These are phyloP conservation scores for Limanda limanda DNA, from an alignment of 2,113 vertebrate species.

Conservation along the genomic window DNA sequence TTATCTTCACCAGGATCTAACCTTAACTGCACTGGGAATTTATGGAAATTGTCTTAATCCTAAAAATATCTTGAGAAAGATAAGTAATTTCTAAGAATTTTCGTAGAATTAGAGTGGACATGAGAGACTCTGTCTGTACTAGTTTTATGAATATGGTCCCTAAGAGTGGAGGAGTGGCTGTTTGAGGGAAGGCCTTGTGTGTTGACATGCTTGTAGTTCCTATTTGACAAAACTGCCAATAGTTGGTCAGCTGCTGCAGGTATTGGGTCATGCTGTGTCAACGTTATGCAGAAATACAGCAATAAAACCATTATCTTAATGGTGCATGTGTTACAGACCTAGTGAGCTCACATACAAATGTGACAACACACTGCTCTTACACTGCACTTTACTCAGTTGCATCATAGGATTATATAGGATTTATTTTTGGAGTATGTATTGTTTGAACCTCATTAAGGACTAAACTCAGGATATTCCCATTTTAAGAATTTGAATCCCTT, in stretches of 20 bases:
- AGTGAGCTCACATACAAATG: background rate
- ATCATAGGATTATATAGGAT: background rate
- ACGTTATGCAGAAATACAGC: background rate
- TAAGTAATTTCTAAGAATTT: background rate
- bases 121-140: too few species aligned
- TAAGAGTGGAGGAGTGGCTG: background rate
- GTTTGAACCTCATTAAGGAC: background rate
- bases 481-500: background rate
- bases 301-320: background rate
- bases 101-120: background rate
- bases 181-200: background rate
- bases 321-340: background rate
- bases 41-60: background rate
- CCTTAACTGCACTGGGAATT: background rate
- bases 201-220: background rate
- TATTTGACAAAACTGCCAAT: background rate
- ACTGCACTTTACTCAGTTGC: background rate
- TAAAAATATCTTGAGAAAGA: background rate
- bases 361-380: too few species aligned
- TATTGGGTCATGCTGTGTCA: background rate
- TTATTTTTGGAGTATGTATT: background rate
- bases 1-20: background rate
- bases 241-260: background rate
- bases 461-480: background rate
- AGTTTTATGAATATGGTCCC: background rate